Evolutionary conservation across 2,888 invertebrate genomes (phyloP).

Genomic region (Xestia ashworthii): DNA sequence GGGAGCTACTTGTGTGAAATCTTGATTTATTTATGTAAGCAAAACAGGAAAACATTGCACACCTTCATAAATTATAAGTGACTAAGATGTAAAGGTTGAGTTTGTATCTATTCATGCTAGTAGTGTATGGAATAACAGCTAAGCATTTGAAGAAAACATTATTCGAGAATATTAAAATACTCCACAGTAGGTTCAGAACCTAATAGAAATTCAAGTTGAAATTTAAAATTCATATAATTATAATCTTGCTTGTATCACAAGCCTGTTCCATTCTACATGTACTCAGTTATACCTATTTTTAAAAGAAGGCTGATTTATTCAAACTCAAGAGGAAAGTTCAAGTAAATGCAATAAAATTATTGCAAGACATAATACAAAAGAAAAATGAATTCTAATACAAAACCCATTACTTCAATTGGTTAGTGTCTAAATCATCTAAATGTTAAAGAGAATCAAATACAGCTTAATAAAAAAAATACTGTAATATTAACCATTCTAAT

Average conservation of each 20-base stretch:
- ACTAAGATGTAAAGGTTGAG: neutral
- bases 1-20: neutral
- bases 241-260: conserved; percentile 23
- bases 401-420: conserved; percentile 8
- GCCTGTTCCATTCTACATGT: conserved; percentile 9
- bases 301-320: too few relatives aligned
- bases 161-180: conserved; percentile 18
- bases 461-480: conserved; percentile 3
- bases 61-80: neutral
- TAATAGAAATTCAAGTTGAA: conserved; percentile 30
- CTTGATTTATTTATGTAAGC: neutral
- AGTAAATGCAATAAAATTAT: neutral
- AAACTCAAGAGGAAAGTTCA: neutral
- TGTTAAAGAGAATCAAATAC: conserved; percentile 17
- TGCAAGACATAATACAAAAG: neutral
- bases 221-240: conserved; percentile 42
- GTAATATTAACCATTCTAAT: conserved; percentile 93
- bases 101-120: neutral
- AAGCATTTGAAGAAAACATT: conserved; percentile 9
- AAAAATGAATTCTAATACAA: conserved; percentile 11
- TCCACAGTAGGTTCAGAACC: conserved; percentile 6
- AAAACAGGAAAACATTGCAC: conserved; percentile 51
- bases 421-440: neutral
- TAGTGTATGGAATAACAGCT: conserved; percentile 1
- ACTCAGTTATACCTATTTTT: neutral